Base-by-base conservation (phyloP, 2,888 invertebrate genomes). In the Cryptophagus acutangulus region DNA sequence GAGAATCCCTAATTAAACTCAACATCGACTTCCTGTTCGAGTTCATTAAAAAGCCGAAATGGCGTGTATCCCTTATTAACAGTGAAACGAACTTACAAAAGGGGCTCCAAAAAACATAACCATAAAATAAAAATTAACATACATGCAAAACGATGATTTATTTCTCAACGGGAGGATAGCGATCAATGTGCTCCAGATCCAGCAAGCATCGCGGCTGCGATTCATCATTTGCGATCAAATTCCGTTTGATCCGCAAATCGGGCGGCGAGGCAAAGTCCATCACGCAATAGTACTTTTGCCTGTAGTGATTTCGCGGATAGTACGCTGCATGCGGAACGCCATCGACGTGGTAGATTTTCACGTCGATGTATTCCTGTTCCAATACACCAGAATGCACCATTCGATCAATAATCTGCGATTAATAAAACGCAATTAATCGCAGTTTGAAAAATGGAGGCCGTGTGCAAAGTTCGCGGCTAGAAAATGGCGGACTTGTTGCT, bases 281-380 rank as follows among this genome's bases (percentile, higher is more conserved):
- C 47, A 76, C 74, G 43, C 74, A 70, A 38, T 78, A 78, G 62
- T 77, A 78, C 5, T 72, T 56, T 40, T 76, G 74, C 34, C 77
- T 76, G 50, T 72, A 77, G 38, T 71, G 69, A 51, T 68, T 61
- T 2, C 56, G 52, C 2, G 66, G 64, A 48, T 76, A 71, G 14
- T 64, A 61, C n/a, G 71, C 73, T 12, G 67, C 57, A 30, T 65
- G 53, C 30, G 64, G 58, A 26, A 57, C 48, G 3, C 61, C 60
- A 53, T 73, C 70, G 2, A 70, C 66, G 17, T 51, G 46, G 48
- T 71, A 74, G 1, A 72, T 52, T 49, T 63, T 67, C 1, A 74
- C 61, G 49, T 74, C 74, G 9, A 74, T 57, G 44, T 66, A 60
- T 30, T 70, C 63, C 55, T 71, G 73, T 2, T 58, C 38, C 16